Evolutionary conservation across 2,888 invertebrate species (phyloP).

Genomic region (Cryptus armator): DNA sequence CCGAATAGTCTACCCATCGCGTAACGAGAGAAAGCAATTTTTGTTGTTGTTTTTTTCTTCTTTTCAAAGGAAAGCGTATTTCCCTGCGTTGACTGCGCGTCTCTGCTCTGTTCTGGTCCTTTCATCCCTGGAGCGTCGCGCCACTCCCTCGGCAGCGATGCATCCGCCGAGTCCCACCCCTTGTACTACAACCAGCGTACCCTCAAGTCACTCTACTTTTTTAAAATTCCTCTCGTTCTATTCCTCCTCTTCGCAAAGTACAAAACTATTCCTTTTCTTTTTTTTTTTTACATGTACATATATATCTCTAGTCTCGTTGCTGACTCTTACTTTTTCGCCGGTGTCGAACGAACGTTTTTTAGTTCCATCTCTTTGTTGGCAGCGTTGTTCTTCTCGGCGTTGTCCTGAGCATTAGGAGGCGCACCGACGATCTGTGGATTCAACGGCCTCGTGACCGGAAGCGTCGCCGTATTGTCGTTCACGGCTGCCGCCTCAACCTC

Average conservation of each 20-base stretch:
- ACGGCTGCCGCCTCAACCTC: constrained; percentile 91
- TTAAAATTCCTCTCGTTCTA: constrained; percentile 42
- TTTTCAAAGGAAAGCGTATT: constrained; percentile 27
- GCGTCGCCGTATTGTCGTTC: constrained; percentile 94
- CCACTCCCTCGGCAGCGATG: constrained; percentile 54
- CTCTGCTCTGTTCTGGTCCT: constrained; percentile 18
- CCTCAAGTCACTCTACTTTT: constrained; percentile 24
- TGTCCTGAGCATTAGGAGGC: constrained; percentile 89
- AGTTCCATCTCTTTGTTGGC: constrained; percentile 95
- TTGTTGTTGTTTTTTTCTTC: constrained; percentile 29
- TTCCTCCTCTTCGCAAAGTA: constrained; percentile 23
- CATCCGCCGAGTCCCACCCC: constrained; percentile 59
- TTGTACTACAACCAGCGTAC: constrained; percentile 60
- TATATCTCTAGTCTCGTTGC: constrained; percentile 22
- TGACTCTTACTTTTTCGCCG: constrained; percentile 91
- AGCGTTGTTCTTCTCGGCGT: constrained; percentile 93
- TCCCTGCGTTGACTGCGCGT: neutral
- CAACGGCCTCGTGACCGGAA: constrained; percentile 92
- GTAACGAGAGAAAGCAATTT: constrained; percentile 20
- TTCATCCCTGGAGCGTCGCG: constrained; percentile 52
- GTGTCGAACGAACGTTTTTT: constrained; percentile 93
- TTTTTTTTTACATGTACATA: neutral
- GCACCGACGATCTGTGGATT: constrained; percentile 86
- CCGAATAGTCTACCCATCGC: constrained; percentile 2
- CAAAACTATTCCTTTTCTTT: neutral